Evolutionary conservation across 2,113 vertebrate genomes (phyloP).

Genomic region (Cnemophilus loriae): DNA sequence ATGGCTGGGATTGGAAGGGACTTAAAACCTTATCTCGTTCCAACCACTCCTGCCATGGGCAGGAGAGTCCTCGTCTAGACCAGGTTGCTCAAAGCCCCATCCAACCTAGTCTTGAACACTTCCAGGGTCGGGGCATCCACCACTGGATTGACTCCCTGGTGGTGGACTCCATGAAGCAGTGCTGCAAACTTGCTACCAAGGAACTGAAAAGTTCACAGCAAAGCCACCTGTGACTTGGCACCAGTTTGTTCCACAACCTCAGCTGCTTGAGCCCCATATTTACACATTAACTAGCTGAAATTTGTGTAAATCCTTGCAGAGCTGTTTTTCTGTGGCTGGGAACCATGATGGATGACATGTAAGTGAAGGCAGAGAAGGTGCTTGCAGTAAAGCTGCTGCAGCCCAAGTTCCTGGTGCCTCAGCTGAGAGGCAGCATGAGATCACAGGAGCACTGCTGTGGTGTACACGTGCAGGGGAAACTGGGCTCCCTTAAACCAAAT

Average conservation of each 20-base stretch:
- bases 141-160: background rate
- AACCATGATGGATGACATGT: accelerated
- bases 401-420: background rate
- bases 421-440: background rate
- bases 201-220: background rate
- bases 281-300: background rate
- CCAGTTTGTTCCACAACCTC: background rate
- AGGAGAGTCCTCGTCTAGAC: background rate
- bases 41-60: background rate
- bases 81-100: background rate
- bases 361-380: background rate
- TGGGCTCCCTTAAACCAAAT: background rate
- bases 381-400: background rate
- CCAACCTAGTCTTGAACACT: background rate
- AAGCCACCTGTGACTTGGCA: background rate
- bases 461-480: accelerated
- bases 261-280: background rate
- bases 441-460: background rate
- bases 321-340: background rate
- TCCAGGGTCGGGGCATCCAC: background rate
- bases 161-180: accelerated
- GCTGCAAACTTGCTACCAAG: accelerated
- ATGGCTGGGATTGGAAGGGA: background rate
- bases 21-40: background rate
- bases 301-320: background rate